Base-by-base conservation (phyloP, 2,797 vertebrate species). In the Amphiprion clarkii region DNA sequence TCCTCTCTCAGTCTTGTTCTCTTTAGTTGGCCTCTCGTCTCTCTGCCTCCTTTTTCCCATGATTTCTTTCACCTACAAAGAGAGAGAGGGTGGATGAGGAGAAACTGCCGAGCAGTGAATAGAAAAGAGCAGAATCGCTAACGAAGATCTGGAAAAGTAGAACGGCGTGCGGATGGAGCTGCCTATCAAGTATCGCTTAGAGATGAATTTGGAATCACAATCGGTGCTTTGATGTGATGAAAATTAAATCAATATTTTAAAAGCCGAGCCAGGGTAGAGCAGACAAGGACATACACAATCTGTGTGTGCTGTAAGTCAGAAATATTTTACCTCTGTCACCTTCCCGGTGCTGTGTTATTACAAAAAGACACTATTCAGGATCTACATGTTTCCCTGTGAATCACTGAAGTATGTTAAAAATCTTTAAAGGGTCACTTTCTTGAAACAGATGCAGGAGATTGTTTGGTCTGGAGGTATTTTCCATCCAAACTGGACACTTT, bases 61-160 rank as follows among this genome's bases (percentile, higher is more conserved):
- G 78, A 83, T 90, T 85, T 90, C 52, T 79, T 78, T 84, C 65
- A 69, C 71, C 40, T 33, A 23, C 57, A 78, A 61, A 75, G 52
- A 53, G 40, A 71, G 46, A 73, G 63, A 55, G 63, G 76, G 55
- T 46, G 75, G 51, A 53, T 71, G 44, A 82, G 77, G 63, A 68
- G 62, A 66, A 70, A 60, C 71, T 63, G 60, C 33, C 12, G 69
- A 70, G 68, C 61, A 74, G 71, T 51, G 79, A 73, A 58, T 5
- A 57, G 33, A 74, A 81, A 55, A 53, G 74, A 79, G 78, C 69
- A 49, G 84, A 82, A 72, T 81, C 59, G 57, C 79, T 79, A 66
- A 80, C 61, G 17, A 57, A 82, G 83, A 44, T 67, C 46, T 46
- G 61, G 19, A 46, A 11, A 76, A 83, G 68, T 74, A 29, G 79